Conservation (phyloP, 2,888 invertebrate species). For the Acronicta leporina region DNA sequence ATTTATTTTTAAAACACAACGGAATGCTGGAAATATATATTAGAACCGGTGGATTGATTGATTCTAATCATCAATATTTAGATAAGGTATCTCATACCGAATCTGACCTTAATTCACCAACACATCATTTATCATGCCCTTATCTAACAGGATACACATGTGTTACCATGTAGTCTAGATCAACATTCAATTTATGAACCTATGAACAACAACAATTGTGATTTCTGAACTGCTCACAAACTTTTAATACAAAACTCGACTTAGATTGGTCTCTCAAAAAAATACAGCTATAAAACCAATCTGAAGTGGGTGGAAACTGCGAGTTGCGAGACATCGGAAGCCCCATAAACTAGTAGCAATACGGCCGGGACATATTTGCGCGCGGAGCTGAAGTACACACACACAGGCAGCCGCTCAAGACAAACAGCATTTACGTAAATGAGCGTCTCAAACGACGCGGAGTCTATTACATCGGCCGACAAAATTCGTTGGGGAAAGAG, state of each 20-base stretch:
- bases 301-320: slow-evolving; percentile 60
- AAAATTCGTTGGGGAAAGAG: slow-evolving; percentile 70
- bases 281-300: slow-evolving; percentile 54
- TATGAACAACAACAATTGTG: too few relatives aligned
- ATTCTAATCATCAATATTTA: too few relatives aligned
- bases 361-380: slow-evolving; percentile 60
- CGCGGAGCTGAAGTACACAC: slow-evolving; percentile 55
- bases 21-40: slow-evolving; percentile 5
- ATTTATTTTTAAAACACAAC: slow-evolving; percentile 34
- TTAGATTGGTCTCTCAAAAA: slow-evolving; percentile 41
- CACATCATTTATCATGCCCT: too few relatives aligned
- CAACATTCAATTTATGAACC: too few relatives aligned
- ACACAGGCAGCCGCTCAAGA: slow-evolving; percentile 45
- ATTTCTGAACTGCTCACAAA: slow-evolving; percentile 18
- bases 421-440: slow-evolving; percentile 63
- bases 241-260: slow-evolving; percentile 22
- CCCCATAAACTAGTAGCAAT: slow-evolving; percentile 62
- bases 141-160: too few relatives aligned
- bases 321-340: slow-evolving; percentile 47
- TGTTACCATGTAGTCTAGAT: too few relatives aligned
- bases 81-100: too few relatives aligned
- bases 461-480: slow-evolving; percentile 71
- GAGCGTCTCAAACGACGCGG: slow-evolving; percentile 62
- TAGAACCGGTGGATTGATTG: too few relatives aligned
- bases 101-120: too few relatives aligned